phyloP scores from a whole-genome alignment of 2,113 vertebrate genomes.

The Ceratotherium simum region DNA sequence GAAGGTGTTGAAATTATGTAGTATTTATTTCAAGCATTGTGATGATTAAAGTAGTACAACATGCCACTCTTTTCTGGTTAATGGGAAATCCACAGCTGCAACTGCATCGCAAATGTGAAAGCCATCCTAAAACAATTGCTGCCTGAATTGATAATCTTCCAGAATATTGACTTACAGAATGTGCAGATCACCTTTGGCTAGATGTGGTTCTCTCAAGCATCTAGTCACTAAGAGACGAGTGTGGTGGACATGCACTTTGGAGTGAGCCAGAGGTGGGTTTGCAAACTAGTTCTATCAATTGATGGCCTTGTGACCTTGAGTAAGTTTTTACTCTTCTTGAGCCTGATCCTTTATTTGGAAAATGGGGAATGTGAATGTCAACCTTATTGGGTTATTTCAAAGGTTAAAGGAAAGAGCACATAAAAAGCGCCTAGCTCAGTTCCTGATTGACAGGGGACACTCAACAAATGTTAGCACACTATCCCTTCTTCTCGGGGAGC shows the following conservation, averaged over 20 bases:
- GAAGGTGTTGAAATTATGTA: conserved; percentile 50
- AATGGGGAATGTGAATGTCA: background rate
- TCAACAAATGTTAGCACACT: background rate
- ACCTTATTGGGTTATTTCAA: background rate
- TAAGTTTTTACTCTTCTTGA: conserved; percentile 10
- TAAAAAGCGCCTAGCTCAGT: background rate
- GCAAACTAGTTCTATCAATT: background rate
- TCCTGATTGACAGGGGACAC: background rate
- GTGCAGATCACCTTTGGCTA: background rate
- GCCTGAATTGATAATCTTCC: conserved; percentile 67
- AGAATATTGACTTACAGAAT: conserved; percentile 63
- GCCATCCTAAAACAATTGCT: conserved; percentile 43
- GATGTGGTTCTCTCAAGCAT: background rate
- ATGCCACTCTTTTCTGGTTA: background rate
- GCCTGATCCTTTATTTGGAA: conserved; percentile 14
- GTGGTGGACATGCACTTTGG: background rate
- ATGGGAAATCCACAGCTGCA: conserved; percentile 9
- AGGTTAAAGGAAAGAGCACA: background rate
- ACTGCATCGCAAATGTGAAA: conserved; percentile 26
- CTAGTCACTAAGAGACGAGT: background rate
- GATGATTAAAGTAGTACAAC: conserved; percentile 41
- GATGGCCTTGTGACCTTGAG: background rate
- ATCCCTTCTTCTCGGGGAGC: background rate
- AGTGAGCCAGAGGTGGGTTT: background rate
- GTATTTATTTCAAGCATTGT: conserved; percentile 46